Base-by-base conservation (phyloP, 2,888 invertebrate genomes). In the Sesia bembeciformis region DNA sequence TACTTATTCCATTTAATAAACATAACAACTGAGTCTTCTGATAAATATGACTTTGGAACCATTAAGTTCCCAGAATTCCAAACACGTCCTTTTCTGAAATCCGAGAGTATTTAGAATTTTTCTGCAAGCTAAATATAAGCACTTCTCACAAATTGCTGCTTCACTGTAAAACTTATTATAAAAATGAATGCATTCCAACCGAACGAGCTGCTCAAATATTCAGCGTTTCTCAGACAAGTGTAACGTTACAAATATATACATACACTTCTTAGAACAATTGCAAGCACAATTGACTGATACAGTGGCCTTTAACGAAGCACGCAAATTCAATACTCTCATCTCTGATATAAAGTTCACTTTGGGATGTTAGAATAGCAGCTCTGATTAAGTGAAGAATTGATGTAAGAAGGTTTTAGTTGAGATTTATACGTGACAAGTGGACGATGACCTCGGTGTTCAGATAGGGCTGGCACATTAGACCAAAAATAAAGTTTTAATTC, bases 341-440 rank as follows among this genome's bases (percentile, higher is more conserved):
- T 56, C 54, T 46, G 58, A 53, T 60, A 74, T 78, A 84, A 72
- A 70, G 76, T 65, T 63, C 58, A 72, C 60, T 63, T 61, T 58
- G 39, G 52, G 61, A 67, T 71, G 68, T 67, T 69, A 68, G 68
- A 72, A 75, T 74, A 50, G 38, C 39, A 5, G 50, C 39, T 39
- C 23, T 50, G 38, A 75, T 76, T 77, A 79, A 84, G 80, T 78
- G 78, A 76, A 79, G 81, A 83, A 84, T 84, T 80, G 82, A 49
- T 49, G 43, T 64, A 64, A 23, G 23, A 23, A 23, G 64, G 71
- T 68, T 80, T 83, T 79, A 84, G 82, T 86, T 83, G 78, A 84
- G 86, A 85, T 85, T 86, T 85, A 85, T 84, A 77, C 63, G 75
- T 67, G 74, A 70, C 77, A 68, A 66, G 65, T 60, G 70, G 66